Conservation (phyloP, 2,113 vertebrate genomes). For the Cricetomys ansorgei region DNA sequence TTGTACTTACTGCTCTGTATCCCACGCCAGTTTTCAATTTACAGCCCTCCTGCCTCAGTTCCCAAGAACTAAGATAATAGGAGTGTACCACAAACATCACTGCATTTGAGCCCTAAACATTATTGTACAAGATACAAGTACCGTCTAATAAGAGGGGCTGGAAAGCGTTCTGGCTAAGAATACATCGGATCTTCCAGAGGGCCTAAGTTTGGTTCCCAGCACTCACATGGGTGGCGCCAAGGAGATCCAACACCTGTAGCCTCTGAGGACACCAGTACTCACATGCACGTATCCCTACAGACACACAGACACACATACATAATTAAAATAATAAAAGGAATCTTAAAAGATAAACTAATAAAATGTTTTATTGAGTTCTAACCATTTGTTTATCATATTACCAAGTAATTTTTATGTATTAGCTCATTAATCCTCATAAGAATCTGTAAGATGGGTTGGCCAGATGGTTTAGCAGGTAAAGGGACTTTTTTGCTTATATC, state of each 20-base stretch:
- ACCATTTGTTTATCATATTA: slow-evolving; percentile 30
- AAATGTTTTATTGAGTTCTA: slow-evolving; percentile 43
- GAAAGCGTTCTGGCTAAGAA: not conserved
- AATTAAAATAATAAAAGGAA: not conserved
- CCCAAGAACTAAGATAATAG: not conserved
- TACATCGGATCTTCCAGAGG: not conserved
- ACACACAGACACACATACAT: not conserved
- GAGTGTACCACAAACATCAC: not conserved
- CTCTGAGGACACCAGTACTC: not conserved
- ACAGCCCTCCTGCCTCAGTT: not conserved
- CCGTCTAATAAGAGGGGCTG: not conserved
- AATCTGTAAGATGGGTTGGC: not conserved
- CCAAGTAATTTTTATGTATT: slow-evolving; percentile 40
- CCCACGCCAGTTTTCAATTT: not conserved
- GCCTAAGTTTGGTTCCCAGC: not conserved
- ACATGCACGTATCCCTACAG: not conserved
- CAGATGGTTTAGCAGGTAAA: not conserved
- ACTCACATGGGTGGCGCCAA: not conserved
- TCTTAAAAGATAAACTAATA: not conserved
- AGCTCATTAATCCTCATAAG: not conserved
- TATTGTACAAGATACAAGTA: not conserved
- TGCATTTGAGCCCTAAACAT: slow-evolving; percentile 13
- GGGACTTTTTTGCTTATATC: not conserved
- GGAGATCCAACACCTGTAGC: not conserved
- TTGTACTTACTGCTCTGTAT: not conserved